These are phyloP conservation scores for Pipistrellus kuhlii DNA, from an alignment of 2,797 vertebrate species.

Conservation along the genomic window DNA sequence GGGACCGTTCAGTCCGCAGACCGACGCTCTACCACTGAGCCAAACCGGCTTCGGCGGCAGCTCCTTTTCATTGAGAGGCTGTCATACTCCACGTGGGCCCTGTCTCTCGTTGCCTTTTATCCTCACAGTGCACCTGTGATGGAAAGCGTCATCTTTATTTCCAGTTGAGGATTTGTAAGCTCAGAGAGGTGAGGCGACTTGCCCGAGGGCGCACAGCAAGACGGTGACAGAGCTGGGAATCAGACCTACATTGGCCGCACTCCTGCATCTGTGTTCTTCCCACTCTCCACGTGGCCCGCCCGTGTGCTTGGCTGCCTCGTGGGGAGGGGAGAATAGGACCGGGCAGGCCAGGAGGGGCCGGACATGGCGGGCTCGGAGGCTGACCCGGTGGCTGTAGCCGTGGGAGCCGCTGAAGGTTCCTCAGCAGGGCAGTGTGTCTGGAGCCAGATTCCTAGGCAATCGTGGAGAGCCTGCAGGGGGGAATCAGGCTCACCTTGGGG, in stretches of 20 bases:
- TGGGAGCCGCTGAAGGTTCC: neutral
- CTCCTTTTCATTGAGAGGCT: neutral
- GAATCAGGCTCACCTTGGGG: neutral
- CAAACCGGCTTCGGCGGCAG: no score
- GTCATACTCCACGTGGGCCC: neutral
- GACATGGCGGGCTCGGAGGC: neutral
- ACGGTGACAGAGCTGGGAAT: neutral
- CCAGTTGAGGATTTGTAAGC: slow-evolving; percentile 19
- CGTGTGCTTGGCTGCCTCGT: neutral
- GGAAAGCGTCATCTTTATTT: neutral
- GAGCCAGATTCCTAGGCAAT: neutral
- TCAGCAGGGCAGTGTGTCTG: neutral
- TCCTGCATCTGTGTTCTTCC: neutral
- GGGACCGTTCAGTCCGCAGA: no score
- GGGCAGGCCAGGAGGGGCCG: neutral
- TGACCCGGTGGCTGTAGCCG: neutral
- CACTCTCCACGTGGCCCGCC: neutral
- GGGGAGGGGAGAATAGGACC: neutral
- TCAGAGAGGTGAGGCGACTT: slow-evolving; percentile 49
- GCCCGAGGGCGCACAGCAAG: slow-evolving; percentile 9
- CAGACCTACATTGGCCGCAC: neutral
- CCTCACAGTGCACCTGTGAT: neutral
- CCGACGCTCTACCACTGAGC: no score
- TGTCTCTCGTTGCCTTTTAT: neutral
- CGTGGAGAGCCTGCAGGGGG: neutral